Evolutionary conservation across 35 echinoderm and acorn worm species (phyloP).

Genomic region (Apostichopus californicus): DNA sequence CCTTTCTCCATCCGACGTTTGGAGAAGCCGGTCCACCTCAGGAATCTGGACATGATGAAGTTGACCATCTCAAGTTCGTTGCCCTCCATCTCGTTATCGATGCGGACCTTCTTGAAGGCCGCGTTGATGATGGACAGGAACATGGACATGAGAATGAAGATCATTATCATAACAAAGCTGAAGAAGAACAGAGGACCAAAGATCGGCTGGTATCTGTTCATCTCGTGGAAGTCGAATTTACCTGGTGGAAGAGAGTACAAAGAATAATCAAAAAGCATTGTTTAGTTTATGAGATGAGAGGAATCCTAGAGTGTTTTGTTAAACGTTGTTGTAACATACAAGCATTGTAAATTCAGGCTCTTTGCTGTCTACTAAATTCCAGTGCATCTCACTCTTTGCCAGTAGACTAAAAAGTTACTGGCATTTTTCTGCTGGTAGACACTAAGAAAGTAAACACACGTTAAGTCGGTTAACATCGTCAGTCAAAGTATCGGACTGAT

Average conservation of each 20-base stretch:
- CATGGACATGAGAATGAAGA: slow-evolving; percentile 97
- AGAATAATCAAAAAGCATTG: too few relatives aligned
- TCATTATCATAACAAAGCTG: slow-evolving; percentile 80
- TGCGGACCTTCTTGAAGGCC: slow-evolving; percentile 71
- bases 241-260: slow-evolving; percentile 51
- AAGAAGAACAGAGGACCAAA: slow-evolving; percentile 95
- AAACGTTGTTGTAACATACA: too few relatives aligned
- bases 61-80: slow-evolving; percentile 96
- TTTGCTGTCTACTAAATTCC: too few relatives aligned
- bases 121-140: slow-evolving; percentile 97
- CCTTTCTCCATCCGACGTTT: slow-evolving; percentile 57
- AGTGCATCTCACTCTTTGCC: too few relatives aligned
- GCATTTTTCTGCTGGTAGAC: too few relatives aligned
- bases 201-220: slow-evolving; percentile 59
- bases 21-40: slow-evolving; percentile 83
- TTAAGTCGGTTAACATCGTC: too few relatives aligned
- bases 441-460: too few relatives aligned
- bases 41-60: slow-evolving; percentile 95
- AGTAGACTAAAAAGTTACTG: too few relatives aligned
- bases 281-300: background rate
- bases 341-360: too few relatives aligned
- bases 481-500: too few relatives aligned
- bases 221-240: slow-evolving; percentile 84
- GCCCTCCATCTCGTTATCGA: slow-evolving; percentile 50
- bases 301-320: too few relatives aligned